Conservation (phyloP, 2,888 invertebrate genomes). For the Sylvicola fuscatus region DNA sequence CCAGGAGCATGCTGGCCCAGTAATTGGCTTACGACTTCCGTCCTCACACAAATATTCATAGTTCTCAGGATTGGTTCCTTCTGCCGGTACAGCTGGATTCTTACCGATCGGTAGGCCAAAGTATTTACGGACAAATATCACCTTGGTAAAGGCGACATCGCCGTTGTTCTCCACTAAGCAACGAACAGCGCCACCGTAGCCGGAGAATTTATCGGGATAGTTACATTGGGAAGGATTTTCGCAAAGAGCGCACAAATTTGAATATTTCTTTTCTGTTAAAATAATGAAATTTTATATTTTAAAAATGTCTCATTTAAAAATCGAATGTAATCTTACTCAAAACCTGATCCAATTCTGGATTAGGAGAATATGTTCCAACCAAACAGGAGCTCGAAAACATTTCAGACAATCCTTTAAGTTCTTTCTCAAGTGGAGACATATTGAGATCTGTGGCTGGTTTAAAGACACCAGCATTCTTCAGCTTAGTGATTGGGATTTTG, state of each 20-base stretch:
- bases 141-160: conserved; percentile 71
- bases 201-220: conserved; percentile 66
- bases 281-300: neutral
- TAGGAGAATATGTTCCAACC: conserved; percentile 66
- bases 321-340: conserved; percentile 35
- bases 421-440: conserved; percentile 40
- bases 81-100: conserved; percentile 30
- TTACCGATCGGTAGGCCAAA: conserved; percentile 50
- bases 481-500: conserved; percentile 56
- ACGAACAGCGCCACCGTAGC: conserved; percentile 67
- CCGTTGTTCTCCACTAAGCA: conserved; percentile 67
- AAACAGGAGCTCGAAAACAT: conserved; percentile 71
- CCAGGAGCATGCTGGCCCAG: conserved; percentile 52
- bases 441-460: conserved; percentile 20
- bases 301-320: neutral
- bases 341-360: conserved; percentile 43
- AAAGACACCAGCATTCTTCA: conserved; percentile 41
- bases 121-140: conserved; percentile 57
- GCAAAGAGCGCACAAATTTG: conserved; percentile 59
- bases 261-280: conserved; percentile 44
- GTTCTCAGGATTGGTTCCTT: conserved; percentile 37
- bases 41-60: conserved; percentile 64
- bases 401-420: conserved; percentile 55
- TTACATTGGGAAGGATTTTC: conserved; percentile 55
- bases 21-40: conserved; percentile 45